Evolutionary conservation across 2,113 vertebrate species (phyloP).

Genomic region (Toxotes jaculatrix): DNA sequence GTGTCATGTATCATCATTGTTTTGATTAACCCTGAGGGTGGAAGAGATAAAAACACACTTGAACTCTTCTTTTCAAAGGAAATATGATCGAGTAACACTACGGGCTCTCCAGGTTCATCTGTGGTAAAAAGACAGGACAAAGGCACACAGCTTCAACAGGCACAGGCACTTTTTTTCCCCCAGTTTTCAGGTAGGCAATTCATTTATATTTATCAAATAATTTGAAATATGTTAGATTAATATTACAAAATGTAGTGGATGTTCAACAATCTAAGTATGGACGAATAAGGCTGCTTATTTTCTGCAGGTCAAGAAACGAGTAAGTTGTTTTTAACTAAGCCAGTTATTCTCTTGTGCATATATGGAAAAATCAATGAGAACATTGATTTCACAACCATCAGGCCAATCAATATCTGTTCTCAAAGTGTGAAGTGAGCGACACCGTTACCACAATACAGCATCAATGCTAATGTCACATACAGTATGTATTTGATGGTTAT

Average conservation of each 20-base stretch:
- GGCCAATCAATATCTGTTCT: neutral
- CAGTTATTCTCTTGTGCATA: neutral
- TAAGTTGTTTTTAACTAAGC: neutral
- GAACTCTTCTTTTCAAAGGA: neutral
- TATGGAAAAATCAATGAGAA: neutral
- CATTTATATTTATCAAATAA: neutral
- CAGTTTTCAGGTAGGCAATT: neutral
- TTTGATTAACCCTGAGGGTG: constrained; percentile 7
- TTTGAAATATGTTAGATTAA: neutral
- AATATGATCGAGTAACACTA: neutral
- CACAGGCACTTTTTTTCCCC: neutral
- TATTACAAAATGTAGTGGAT: neutral
- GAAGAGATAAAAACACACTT: constrained; percentile 25
- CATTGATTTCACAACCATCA: neutral
- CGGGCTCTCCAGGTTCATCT: neutral
- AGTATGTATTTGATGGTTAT: no score
- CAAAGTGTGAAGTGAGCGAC: neutral
- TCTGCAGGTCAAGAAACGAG: neutral
- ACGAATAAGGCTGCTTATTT: neutral
- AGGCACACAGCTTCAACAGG: neutral
- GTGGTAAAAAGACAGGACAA: neutral
- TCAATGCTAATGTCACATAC: no score
- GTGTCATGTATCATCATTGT: constrained; percentile 12
- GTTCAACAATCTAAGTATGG: neutral
- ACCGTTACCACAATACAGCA: no score